phyloP scores from a whole-genome alignment of 2,888 invertebrate species.

The Vesta saturnalis region DNA sequence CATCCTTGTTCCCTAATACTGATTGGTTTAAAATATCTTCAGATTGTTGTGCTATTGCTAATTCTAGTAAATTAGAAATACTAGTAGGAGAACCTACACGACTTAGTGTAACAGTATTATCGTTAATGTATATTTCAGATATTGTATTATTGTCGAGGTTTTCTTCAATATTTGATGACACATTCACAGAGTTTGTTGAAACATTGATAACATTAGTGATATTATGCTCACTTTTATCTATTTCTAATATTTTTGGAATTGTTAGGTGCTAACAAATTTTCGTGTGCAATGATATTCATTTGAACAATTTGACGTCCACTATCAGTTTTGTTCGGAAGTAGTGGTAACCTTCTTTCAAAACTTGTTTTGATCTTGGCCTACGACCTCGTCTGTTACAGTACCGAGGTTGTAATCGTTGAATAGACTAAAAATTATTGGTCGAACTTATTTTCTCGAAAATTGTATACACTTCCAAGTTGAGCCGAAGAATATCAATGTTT shows the following conservation, averaged over 20 bases:
- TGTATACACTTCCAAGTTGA: constrained; percentile 59
- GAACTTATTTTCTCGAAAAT: not conserved
- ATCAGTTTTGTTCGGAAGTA: constrained; percentile 67
- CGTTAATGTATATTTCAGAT: constrained; percentile 34
- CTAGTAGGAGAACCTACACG: constrained; percentile 51
- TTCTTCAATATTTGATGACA: not conserved
- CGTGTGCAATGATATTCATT: constrained; percentile 60
- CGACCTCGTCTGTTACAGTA: constrained; percentile 62
- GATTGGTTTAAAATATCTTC: constrained; percentile 31
- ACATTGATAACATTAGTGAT: constrained; percentile 20
- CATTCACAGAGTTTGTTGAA: not conserved
- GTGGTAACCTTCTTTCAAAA: constrained; percentile 80
- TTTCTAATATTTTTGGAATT: constrained; percentile 29
- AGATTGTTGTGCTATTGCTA: constrained; percentile 44
- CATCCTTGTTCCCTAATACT: constrained; percentile 37
- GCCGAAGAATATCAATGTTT: constrained; percentile 60
- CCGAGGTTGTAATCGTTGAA: constrained; percentile 57
- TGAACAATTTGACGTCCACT: constrained; percentile 63
- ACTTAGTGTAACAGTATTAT: constrained; percentile 47
- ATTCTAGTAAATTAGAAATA: constrained; percentile 50
- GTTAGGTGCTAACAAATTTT: constrained; percentile 35
- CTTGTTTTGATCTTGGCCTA: constrained; percentile 65
- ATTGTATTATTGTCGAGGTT: not conserved
- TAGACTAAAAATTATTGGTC: constrained; percentile 44
- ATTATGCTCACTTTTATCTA: constrained; percentile 28